These are phyloP conservation scores for Ceratoteleas bidentatus DNA, from an alignment of 1,140 invertebrate genomes.

Conservation along the genomic window DNA sequence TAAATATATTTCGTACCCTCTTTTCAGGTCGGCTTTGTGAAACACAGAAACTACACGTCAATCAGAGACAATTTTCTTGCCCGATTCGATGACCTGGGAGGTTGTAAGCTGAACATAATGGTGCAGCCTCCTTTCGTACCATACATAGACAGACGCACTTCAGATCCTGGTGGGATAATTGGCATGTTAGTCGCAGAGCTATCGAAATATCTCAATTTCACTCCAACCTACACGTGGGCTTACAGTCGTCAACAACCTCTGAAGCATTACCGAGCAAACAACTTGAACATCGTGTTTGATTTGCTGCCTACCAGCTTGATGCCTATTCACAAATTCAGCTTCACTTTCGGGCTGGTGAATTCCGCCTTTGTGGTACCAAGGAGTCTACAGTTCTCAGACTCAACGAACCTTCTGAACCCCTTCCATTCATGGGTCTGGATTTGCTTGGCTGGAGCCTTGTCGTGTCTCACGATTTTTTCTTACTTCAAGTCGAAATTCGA, in stretches of 20 bases:
- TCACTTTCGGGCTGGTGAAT: slow-evolving; percentile 43
- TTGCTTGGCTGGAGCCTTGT: slow-evolving; percentile 21
- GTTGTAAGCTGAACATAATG: slow-evolving; percentile 62
- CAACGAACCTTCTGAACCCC: slow-evolving; percentile 41
- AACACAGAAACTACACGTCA: slow-evolving; percentile 29
- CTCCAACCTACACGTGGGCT: slow-evolving; percentile 51
- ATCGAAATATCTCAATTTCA: slow-evolving; percentile 59
- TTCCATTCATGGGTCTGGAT: slow-evolving; percentile 54
- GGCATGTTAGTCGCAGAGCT: slow-evolving; percentile 46
- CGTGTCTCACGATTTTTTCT: slow-evolving; percentile 24
- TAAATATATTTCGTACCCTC: too few species aligned
- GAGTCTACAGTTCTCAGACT: slow-evolving; percentile 20
- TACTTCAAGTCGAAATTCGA: slow-evolving; percentile 19
- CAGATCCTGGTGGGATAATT: slow-evolving; percentile 47
- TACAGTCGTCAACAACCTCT: slow-evolving; percentile 22
- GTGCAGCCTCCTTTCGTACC: slow-evolving; percentile 53
- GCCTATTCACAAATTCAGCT: slow-evolving; percentile 50
- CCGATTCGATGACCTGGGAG: slow-evolving; percentile 48
- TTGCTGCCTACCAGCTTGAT: slow-evolving; percentile 38
- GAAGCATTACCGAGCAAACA: slow-evolving; percentile 50
- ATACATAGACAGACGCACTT: slow-evolving; percentile 42
- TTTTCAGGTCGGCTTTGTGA: slow-evolving; percentile 55
- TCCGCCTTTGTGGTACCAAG: slow-evolving; percentile 37
- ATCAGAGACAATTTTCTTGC: slow-evolving; percentile 16
- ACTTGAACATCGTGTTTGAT: slow-evolving; percentile 61